phyloP scores from a whole-genome alignment of 2,888 invertebrate genomes.

The Phanerotoma sp. region DNA sequence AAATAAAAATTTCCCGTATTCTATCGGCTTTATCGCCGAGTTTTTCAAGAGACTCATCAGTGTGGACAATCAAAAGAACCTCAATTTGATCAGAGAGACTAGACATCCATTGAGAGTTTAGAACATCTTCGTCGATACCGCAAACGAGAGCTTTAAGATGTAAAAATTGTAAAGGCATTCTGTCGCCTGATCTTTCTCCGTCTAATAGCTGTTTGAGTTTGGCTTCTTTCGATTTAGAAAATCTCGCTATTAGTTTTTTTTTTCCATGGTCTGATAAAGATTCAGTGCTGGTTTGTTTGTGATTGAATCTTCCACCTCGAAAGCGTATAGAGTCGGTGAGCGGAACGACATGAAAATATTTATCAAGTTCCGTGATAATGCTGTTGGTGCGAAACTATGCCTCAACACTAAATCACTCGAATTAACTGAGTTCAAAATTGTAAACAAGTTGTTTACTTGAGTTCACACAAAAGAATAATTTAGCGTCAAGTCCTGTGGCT shows the following conservation, averaged over 20 bases:
- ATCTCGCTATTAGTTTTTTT: not conserved
- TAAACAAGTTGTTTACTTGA: no score
- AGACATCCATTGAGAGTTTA: no score
- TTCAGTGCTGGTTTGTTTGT: not conserved
- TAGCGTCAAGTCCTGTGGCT: no score
- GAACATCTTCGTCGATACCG: not conserved
- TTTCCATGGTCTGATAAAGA: not conserved
- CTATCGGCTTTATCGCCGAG: not conserved
- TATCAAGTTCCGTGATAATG: constrained; percentile 34
- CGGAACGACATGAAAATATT: constrained; percentile 32
- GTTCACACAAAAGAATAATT: no score
- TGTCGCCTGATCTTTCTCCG: constrained; percentile 27
- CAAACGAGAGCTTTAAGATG: constrained; percentile 34
- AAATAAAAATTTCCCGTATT: not conserved
- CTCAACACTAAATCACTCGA: constrained; percentile 28
- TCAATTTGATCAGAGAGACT: no score
- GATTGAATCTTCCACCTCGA: constrained; percentile 28
- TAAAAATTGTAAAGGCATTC: constrained; percentile 39
- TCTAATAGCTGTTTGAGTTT: constrained; percentile 28
- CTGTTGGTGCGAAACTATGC: constrained; percentile 35
- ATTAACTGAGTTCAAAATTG: not conserved
- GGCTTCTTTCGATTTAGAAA: constrained; percentile 6
- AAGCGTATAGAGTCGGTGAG: constrained; percentile 31
- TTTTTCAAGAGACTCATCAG: not conserved
- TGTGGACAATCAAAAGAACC: constrained; percentile 24